These are phyloP conservation scores for Oreochromis tanganicae DNA, from an alignment of 2,113 vertebrate genomes.

Conservation along the genomic window DNA sequence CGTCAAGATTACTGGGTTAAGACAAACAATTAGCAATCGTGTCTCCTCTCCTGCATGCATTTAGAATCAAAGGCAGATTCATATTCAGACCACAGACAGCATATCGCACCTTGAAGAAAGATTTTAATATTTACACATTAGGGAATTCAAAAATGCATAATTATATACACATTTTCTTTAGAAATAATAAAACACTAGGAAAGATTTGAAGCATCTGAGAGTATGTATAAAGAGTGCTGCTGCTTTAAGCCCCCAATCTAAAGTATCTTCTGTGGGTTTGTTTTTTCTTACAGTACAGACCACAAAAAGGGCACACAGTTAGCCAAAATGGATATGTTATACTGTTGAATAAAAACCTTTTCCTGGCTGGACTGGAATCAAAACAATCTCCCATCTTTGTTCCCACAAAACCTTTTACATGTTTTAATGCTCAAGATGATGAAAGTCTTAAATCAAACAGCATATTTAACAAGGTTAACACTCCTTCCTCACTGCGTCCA, in stretches of 20 bases:
- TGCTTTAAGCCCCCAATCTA: background rate
- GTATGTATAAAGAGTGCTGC: background rate
- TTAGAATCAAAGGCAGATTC: background rate
- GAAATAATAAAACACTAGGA: background rate
- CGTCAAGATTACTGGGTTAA: background rate
- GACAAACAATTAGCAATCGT: background rate
- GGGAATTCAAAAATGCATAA: constrained; percentile 4
- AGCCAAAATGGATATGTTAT: background rate
- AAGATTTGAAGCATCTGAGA: background rate
- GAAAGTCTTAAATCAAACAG: background rate
- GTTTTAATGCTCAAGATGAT: background rate
- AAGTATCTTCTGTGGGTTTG: background rate
- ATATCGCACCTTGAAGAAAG: background rate
- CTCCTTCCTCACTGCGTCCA: background rate
- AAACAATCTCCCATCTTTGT: background rate
- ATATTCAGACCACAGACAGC: background rate
- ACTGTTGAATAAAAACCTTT: background rate
- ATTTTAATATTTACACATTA: background rate
- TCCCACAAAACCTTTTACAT: background rate
- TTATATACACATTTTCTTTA: constrained; percentile 21
- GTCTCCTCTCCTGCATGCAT: background rate
- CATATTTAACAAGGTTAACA: background rate
- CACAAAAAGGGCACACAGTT: background rate
- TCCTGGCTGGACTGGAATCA: background rate
- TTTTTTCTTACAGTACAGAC: background rate